These are phyloP conservation scores for Hoplostethus mediterraneus DNA, from an alignment of 2,797 vertebrate species.

Conservation along the genomic window DNA sequence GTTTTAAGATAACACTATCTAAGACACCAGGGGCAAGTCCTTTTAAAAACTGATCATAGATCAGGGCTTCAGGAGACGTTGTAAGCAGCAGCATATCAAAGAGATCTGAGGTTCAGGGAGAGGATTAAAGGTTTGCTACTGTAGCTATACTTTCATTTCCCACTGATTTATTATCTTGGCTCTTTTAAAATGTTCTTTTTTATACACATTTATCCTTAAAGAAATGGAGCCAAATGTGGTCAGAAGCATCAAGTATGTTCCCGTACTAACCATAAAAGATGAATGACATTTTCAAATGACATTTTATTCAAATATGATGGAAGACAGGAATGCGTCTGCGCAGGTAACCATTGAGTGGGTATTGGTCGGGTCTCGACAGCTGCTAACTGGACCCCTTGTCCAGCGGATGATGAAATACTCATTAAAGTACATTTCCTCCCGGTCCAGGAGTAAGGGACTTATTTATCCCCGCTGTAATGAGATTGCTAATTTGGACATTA, in stretches of 20 bases:
- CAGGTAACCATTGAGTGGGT: too few relatives aligned
- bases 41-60: constrained; percentile 48
- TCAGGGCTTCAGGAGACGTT: constrained; percentile 23
- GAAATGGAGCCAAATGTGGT: not conserved
- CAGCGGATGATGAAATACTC: too few relatives aligned
- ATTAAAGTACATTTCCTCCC: too few relatives aligned
- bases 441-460: too few relatives aligned
- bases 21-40: constrained; percentile 46
- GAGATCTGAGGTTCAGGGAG: constrained; percentile 18
- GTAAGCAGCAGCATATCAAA: constrained; percentile 30
- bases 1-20: constrained; percentile 58
- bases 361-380: too few relatives aligned
- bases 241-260: not conserved
- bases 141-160: constrained; percentile 7
- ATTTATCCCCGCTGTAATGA: too few relatives aligned
- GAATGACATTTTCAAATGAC: too few relatives aligned
- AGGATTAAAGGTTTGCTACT: constrained; percentile 35
- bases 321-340: too few relatives aligned
- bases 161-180: constrained; percentile 1
- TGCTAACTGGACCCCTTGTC: too few relatives aligned
- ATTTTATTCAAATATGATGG: too few relatives aligned
- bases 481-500: too few relatives aligned
- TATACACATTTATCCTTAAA: too few relatives aligned
- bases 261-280: not conserved
- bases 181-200: not conserved